Evolutionary conservation across 2,113 vertebrate species (phyloP), one percentile per base, ranked within the genome.

Genomic region (Tor tambroides): DNA sequence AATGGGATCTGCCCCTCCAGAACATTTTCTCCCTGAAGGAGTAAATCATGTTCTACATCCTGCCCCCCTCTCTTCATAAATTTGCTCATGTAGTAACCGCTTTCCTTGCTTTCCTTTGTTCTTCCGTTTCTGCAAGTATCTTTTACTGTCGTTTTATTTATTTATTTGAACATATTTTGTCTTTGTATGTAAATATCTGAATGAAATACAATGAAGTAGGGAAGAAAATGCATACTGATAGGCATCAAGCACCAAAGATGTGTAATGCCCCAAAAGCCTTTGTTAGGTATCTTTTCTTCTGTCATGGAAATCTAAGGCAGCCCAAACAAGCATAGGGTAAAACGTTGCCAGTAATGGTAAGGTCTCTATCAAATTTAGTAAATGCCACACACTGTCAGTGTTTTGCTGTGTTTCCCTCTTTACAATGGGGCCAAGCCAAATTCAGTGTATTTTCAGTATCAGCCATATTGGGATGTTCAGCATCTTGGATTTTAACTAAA

Each of bases 1-100:
- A 88, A 91, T 94, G 90, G 93, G 93, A 88, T 94, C 94, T 1
- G 93, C 93, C 69, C 93, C 94, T 82, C 94, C 93, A 86, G 93
- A 95, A 93, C 94, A 93, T 91, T 93, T 95, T 90, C 94, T 93
- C 90, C 94, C 92, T 92, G 95, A 95, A 87, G 92, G 91, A 91
- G 91, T 93, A 91, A 94, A 93, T 91, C 92, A 91, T 89, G 91
- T 93, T 28, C 74, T 76, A 2, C 76, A 78, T 9, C n/a, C 26
- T 5, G n/a, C 75, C 0, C 43, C 43, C 43, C 43, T 46, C 43
- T 46, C 43, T 46, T 46, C 43, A 46, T 46, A 46, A 1, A 46
- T 46, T 12, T 12, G 43, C 43, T 46, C 43, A 9, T 46, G 2
- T 43, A 1, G 78, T 6, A 23, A 59, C 2, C 21, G n/a, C 21